A percentile compares a stretch with the other conserved stretches of the same genome.
phyloP scores from a whole-genome alignment of 1,140 invertebrate genomes.

The Zaprionus taronus region DNA sequence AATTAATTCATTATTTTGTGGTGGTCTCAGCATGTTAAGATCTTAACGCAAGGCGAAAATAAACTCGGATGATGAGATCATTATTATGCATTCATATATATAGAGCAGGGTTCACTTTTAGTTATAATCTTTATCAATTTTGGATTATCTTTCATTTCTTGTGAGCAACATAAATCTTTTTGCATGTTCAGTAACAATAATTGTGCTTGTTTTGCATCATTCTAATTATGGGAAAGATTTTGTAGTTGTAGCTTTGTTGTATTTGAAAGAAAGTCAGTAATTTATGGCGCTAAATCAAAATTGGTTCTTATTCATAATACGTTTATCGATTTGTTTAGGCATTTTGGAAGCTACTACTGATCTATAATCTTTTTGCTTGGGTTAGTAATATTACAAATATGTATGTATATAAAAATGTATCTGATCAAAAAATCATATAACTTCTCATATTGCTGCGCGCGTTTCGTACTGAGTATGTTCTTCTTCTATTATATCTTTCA shows the following conservation, averaged over 20 bases:
- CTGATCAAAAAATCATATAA: slow-evolving; percentile 4
- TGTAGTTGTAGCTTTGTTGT: slow-evolving; percentile 32
- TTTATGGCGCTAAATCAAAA: slow-evolving; percentile 60
- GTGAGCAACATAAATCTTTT: slow-evolving; percentile 58
- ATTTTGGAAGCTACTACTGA: slow-evolving; percentile 28
- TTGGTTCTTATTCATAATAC: slow-evolving; percentile 44
- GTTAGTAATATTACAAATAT: slow-evolving; percentile 46
- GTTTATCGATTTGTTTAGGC: slow-evolving; percentile 15
- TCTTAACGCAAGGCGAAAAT: slow-evolving; percentile 81
- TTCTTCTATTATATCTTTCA: slow-evolving; percentile 26
- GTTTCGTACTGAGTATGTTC: slow-evolving; percentile 27
- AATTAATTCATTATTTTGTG: slow-evolving; percentile 50
- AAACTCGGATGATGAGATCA: slow-evolving; percentile 84
- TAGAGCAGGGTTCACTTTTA: slow-evolving; percentile 59
- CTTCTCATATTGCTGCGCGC: slow-evolving; percentile 6
- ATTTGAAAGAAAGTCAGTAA: slow-evolving; percentile 66
- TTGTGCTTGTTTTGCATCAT: slow-evolving; percentile 24
- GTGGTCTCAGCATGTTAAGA: slow-evolving; percentile 55
- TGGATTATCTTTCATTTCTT: not conserved
- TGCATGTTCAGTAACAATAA: slow-evolving; percentile 21
- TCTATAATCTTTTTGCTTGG: slow-evolving; percentile 35
- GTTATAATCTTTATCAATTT: not conserved
- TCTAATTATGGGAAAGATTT: slow-evolving; percentile 5
- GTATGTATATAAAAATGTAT: slow-evolving; percentile 31
- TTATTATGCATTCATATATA: slow-evolving; percentile 62